Evolutionary conservation across 1,140 invertebrate species (phyloP).

Genomic region (Lasioglossum albipes): DNA sequence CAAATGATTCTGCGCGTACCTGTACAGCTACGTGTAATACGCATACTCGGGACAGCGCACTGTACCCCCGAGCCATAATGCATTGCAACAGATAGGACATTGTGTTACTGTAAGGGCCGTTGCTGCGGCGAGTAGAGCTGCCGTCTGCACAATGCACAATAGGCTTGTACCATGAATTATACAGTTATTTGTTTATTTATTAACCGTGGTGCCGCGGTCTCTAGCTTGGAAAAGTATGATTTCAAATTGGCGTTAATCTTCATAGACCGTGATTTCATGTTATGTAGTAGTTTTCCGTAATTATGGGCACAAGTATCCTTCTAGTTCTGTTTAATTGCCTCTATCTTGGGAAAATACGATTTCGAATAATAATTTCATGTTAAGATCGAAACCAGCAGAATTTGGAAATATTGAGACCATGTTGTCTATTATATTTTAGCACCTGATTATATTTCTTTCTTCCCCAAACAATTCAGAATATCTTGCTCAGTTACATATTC

Average conservation of each 20-base stretch:
- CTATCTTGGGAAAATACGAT: too few species aligned
- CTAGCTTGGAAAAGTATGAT: background rate
- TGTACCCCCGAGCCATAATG: constrained; percentile 43
- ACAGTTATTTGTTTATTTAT: constrained; percentile 72
- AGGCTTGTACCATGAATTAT: constrained; percentile 61
- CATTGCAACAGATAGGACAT: constrained; percentile 61
- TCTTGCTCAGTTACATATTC: too few species aligned
- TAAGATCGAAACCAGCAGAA: too few species aligned
- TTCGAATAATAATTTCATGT: too few species aligned
- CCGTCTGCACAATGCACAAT: constrained; percentile 71
- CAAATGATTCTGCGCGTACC: constrained; percentile 40
- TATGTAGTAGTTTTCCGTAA: too few species aligned
- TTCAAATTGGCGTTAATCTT: background rate
- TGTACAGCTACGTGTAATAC: constrained; percentile 31
- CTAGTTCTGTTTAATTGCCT: too few species aligned
- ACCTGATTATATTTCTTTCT: too few species aligned
- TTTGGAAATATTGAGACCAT: too few species aligned
- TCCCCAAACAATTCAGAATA: too few species aligned
- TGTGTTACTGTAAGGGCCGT: constrained; percentile 43
- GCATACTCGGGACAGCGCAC: constrained; percentile 15
- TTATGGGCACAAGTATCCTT: too few species aligned
- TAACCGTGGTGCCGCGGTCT: constrained; percentile 36
- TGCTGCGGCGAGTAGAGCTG: constrained; percentile 18
- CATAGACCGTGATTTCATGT: too few species aligned
- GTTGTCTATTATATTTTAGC: too few species aligned